Evolutionary conservation across 2,113 vertebrate genomes (phyloP), one percentile per base, ranked within the genome.

Genomic region (Acrocephalus kingi): DNA sequence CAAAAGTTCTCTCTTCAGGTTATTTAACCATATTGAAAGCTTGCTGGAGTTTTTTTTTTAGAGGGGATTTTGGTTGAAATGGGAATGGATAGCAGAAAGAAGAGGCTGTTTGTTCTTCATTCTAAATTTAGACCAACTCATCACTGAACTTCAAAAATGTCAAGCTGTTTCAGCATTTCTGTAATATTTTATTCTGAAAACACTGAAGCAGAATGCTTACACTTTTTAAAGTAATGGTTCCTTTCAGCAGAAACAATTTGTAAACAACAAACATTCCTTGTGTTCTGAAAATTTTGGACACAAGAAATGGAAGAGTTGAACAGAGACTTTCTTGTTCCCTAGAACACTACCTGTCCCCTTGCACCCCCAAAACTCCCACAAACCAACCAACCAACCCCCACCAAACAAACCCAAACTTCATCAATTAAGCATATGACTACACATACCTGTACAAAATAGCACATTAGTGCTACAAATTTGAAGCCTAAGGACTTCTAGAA

Each of bases 41-140:
- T 45, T 71, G 8, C 2, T 78, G 19, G 13, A 12, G 20, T 46
- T 51, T 56, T 77, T 77, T 37, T 78, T 39, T 41, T 22, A 1
- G 4, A 10, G 4, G 5, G 3, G 4, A 2, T 8, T 9, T 28
- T 37, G 5, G 19, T 43, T 16, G 22, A 33, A 16, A 15, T 7
- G 6, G 3, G n/a, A 48, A 76, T 33, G 62, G 9, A 37, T 25
- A 66, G 23, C 10, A 35, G 51, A 30, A 69, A 77, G 24, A 27
- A 62, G 7, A 21, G 17, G n/a, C 17, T 64, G 23, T 71, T 90
- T 76, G 52, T 58, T 69, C 30, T 64, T 91, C 46, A 4, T 37
- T 94, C 67, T 91, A 83, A 83, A 48, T 85, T 83, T 37, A 83
- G 54, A 73, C 10, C 48, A 90, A 37, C 2, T 10, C 45, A 62